Percentiles rank a stretch among this genome's conserved stretches.
Evolutionary conservation across 2,888 invertebrate species (phyloP).

Genomic region (Cybosia mesomella): DNA sequence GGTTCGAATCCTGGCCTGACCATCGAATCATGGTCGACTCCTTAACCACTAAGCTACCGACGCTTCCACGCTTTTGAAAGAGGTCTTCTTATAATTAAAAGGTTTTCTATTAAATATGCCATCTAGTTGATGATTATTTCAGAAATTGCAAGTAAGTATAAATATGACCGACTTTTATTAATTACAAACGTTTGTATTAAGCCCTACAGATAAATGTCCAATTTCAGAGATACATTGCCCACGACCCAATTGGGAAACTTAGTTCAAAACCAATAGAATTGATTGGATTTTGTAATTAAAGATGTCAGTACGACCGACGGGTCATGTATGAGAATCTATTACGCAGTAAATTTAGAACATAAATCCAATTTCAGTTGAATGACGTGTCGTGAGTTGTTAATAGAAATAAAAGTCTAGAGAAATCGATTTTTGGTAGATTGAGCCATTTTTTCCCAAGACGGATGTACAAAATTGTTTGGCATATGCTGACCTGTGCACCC

Average conservation of each 20-base stretch:
- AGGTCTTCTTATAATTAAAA: too few species aligned
- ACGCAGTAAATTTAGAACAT: neutral
- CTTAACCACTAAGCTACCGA: too few species aligned
- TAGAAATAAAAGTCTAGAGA: neutral
- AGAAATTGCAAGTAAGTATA: neutral
- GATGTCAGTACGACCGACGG: neutral
- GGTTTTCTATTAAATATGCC: too few species aligned
- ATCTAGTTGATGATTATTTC: neutral
- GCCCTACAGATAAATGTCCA: neutral
- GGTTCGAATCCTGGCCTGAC: too few species aligned
- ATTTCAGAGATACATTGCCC: neutral
- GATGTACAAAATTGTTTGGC: neutral
- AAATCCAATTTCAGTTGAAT: neutral
- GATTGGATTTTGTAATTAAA: constrained; percentile 25
- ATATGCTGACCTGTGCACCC: too few species aligned
- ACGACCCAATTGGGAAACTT: constrained; percentile 8
- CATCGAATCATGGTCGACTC: too few species aligned
- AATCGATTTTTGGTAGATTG: neutral
- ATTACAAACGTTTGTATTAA: neutral
- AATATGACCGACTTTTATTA: neutral
- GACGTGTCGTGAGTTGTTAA: neutral
- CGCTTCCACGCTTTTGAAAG: too few species aligned
- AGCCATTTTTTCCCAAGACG: neutral
- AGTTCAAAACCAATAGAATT: constrained; percentile 13
- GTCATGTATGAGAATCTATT: neutral